phyloP scores from a whole-genome alignment of 2,113 vertebrate species.

The Alethe castanea region DNA sequence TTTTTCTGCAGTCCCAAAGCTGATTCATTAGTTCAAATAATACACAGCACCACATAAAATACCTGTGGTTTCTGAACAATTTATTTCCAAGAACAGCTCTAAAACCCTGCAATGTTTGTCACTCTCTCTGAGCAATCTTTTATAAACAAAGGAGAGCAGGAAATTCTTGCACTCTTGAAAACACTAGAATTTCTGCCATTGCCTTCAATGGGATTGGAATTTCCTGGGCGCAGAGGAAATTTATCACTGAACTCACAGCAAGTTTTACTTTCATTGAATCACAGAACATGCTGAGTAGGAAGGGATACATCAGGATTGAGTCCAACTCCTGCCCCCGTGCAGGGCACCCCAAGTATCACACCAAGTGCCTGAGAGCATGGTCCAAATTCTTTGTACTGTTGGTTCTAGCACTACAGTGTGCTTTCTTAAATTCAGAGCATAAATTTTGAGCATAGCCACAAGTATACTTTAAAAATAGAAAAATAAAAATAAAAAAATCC shows the following conservation, averaged over 20 bases:
- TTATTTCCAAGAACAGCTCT: neutral
- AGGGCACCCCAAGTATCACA: neutral
- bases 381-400: neutral
- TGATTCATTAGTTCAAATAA: neutral
- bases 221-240: neutral
- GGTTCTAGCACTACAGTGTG: neutral
- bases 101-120: neutral
- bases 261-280: neutral
- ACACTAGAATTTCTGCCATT: neutral
- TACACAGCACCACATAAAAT: neutral
- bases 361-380: neutral
- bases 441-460: neutral
- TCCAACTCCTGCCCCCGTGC: rapidly evolving
- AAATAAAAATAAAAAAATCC: neutral
- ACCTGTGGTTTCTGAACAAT: neutral
- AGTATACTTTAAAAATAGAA: neutral
- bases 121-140: neutral
- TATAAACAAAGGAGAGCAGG: neutral
- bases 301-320: neutral
- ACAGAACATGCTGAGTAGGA: neutral
- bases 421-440: neutral
- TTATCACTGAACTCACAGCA: neutral
- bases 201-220: neutral
- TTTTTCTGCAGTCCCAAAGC: neutral
- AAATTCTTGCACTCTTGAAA: neutral